Evolutionary conservation across 2,888 invertebrate genomes (phyloP).

Genomic region (Xestoiulus laeticollis): DNA sequence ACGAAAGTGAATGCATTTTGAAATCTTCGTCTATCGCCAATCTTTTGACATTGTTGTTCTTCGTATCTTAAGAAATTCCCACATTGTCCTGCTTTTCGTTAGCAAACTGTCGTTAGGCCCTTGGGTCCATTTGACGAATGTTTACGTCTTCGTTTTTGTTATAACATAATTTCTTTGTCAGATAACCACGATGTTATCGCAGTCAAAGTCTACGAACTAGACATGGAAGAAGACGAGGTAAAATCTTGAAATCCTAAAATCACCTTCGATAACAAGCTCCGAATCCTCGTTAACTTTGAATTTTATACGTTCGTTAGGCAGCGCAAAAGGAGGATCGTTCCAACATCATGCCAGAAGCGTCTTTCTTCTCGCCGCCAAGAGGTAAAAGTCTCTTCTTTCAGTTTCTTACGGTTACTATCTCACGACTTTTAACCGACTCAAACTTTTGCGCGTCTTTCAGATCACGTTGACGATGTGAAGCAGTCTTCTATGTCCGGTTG

Average conservation of each 20-base stretch:
- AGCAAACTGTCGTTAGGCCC: no score
- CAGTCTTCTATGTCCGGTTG: conserved; percentile 86
- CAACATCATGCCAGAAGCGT: conserved; percentile 86
- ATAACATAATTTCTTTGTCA: conserved; percentile 61
- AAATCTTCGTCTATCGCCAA: no score
- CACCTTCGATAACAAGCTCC: neutral
- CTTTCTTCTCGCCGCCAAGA: conserved; percentile 88
- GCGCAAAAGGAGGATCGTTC: conserved; percentile 75
- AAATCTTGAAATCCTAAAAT: conserved; percentile 11
- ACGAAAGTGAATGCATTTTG: no score
- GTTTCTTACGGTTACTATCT: conserved; percentile 53
- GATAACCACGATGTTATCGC: conserved; percentile 96
- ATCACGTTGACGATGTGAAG: conserved; percentile 87
- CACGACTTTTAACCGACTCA: neutral
- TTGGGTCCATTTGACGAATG: no score
- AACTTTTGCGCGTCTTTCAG: conserved; percentile 64
- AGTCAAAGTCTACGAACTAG: conserved; percentile 91
- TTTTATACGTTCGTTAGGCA: conserved; percentile 58
- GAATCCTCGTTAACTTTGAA: no score
- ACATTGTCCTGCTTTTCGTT: no score
- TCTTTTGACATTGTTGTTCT: no score
- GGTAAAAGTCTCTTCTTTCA: conserved; percentile 65
- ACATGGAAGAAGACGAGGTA: conserved; percentile 66
- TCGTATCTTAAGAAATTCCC: no score
- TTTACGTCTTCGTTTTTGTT: neutral